Percentiles rank a stretch among this genome's conserved stretches.
phyloP scores from a whole-genome alignment of 2,113 vertebrate genomes.

The Sinocyclocheilus anshuiensis region DNA sequence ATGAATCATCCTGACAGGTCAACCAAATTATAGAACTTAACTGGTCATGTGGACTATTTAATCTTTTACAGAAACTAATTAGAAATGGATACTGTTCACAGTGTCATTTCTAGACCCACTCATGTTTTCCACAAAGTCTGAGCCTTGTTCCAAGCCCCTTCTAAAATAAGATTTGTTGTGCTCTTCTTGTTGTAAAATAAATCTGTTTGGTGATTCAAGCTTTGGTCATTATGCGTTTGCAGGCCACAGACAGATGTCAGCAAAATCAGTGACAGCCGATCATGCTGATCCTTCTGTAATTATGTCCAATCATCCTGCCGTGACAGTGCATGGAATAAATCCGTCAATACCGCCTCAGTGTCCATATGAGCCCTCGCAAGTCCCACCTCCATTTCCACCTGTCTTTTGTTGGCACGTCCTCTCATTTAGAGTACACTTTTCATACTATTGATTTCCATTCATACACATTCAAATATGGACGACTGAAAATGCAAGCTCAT shows the following conservation, averaged over 20 bases:
- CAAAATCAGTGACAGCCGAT: slow-evolving; percentile 90
- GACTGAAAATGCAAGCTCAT: background rate
- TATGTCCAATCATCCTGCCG: slow-evolving; percentile 77
- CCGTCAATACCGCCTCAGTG: slow-evolving; percentile 54
- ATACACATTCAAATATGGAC: background rate
- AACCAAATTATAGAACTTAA: background rate
- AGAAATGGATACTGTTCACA: background rate
- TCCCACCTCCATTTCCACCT: slow-evolving; percentile 18
- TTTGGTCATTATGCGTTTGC: slow-evolving; percentile 85
- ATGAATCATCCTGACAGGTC: background rate
- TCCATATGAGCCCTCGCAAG: background rate
- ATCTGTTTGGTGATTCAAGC: slow-evolving; percentile 75
- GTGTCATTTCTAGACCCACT: background rate
- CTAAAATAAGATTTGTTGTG: slow-evolving; percentile 15
- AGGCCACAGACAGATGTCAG: slow-evolving; percentile 93
- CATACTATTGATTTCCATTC: background rate
- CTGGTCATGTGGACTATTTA: background rate
- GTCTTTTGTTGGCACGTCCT: slow-evolving; percentile 47
- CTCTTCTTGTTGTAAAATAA: slow-evolving; percentile 65
- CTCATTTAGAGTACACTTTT: slow-evolving; percentile 40
- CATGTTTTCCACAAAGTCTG: background rate
- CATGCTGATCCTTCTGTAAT: slow-evolving; percentile 85
- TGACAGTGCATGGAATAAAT: slow-evolving; percentile 72
- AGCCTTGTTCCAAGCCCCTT: slow-evolving; percentile 2
- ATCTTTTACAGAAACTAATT: background rate